phyloP scores from a whole-genome alignment of 2,797 vertebrate genomes.

The Muraenolepis orangiensis region DNA sequence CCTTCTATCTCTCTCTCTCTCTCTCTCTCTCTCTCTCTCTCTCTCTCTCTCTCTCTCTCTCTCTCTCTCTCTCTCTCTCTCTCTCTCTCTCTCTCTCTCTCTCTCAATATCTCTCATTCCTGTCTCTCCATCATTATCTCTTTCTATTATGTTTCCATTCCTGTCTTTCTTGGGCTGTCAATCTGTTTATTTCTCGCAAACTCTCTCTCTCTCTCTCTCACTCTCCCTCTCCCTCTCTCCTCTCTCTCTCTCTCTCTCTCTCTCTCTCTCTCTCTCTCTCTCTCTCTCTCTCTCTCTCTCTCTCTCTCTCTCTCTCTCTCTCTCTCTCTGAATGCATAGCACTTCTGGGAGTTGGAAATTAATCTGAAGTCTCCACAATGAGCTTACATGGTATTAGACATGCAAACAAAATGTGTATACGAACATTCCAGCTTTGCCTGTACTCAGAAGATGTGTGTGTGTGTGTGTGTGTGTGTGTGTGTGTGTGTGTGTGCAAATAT shows the following conservation, averaged over 20 bases:
- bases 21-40: too few relatives aligned
- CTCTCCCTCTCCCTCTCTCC: constrained; percentile 34
- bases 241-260: constrained; percentile 22
- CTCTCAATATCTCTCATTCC: not conserved
- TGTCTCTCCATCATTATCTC: not conserved
- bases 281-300: constrained; percentile 39
- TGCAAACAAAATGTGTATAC: constrained; percentile 69
- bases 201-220: constrained; percentile 29
- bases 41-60: too few relatives aligned
- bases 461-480: too few relatives aligned
- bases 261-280: not conserved
- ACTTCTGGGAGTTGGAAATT: constrained; percentile 61
- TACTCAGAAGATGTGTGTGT: not conserved
- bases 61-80: too few relatives aligned
- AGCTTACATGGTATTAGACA: constrained; percentile 74
- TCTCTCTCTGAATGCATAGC: constrained; percentile 40
- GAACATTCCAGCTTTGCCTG: constrained; percentile 55
- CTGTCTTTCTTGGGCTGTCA: not conserved
- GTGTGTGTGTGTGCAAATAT: not conserved
- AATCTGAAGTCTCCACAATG: constrained; percentile 66
- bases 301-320: not conserved
- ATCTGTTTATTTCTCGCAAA: constrained; percentile 33
- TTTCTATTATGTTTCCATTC: not conserved
- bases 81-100: not conserved
- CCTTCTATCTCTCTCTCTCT: constrained; percentile 10